Evolutionary conservation across 2,888 invertebrate genomes (phyloP), one percentile per base, ranked within the genome.

Genomic region (Hartigia nigra): DNA sequence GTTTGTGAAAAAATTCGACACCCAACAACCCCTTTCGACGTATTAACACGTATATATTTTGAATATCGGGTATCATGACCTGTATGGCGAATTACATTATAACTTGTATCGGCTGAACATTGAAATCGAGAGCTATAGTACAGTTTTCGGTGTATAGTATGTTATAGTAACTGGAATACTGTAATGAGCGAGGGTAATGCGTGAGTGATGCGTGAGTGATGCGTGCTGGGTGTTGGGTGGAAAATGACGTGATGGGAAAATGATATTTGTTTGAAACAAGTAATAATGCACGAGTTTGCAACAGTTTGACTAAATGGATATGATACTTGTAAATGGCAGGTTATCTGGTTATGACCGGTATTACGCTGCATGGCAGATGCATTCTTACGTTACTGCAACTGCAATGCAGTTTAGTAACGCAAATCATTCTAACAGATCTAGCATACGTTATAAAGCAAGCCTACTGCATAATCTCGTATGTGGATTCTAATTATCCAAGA

Each of bases 401-500:
- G 55, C 55, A 9, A 55, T 23, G 2, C 23, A 55, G 55, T 55
- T 55, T 55, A 55, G 9, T 0, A 0, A 23, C 23, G 23, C 55
- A 55, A 55, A 55, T 55, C 55, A 23, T 55, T 55, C 2, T 55
- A 55, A 55, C 9, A 55, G 55, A 55, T 69, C 23, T 34, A 31
- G 69, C 12, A 31, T 70, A 69, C 34, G 70, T 69, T 76, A 76
- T n/a, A 35, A 34, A 4, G 69, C 69, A 32, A 76, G 76, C 34
- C 69, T 34, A 70, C 23, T 76, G 70, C 70, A 34, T 69, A 34
- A 35, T 69, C 55, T 76, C 70, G 69, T 69, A 70, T 23, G 55
- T 34, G 75, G 39, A 75, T 76, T 84, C 84, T 85, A 84, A 86
- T 87, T 87, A 85, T 83, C 84, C 81, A 81, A 82, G 77, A 84